Base-by-base conservation (phyloP, 2,797 vertebrate genomes). In the Channa striata region DNA sequence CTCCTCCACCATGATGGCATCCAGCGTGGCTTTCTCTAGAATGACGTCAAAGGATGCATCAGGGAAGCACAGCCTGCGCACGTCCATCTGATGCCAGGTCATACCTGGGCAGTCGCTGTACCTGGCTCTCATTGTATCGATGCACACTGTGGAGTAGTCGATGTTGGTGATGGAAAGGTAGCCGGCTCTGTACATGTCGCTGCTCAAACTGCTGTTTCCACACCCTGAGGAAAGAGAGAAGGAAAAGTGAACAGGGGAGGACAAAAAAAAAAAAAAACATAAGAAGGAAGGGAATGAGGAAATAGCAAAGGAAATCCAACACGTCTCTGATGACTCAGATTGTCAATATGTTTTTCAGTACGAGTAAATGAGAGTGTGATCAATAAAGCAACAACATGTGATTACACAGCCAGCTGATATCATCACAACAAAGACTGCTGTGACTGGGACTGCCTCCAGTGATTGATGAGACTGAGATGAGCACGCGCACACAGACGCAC, bases 21-120 rank as follows among this genome's bases (percentile, higher is more conserved):
- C 97, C 47, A 98, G 86, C 0, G 94, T 97, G 58, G 96, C 97
- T 77, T 98, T 98, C 88, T 98, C 96, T 2, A 98, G 87, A 49
- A 98, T 92, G 17, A 96, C 93, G 2, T 97, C 95, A 0, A 97
- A 98, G 61, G 91, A 83, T 3, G 75, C 83, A 0, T 93, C 89
- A 0, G 93, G 78, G 77, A 98, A 97, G 59, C 86, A 43, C 72
- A 98, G 94, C 21, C 89, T 80, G 0, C 94, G 93, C 5, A 94
- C 83, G 3, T 97, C 97, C 97, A 98, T 98, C 78, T 96, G 92
- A 25, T 91, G 93, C 96, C 96, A 98, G 79, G 87, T 93, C 93
- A 98, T 94, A 20, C 80, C 84, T 0, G 90, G 86, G 52, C 94
- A 93, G 50, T 51, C 30, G 46, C 89, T 85, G 39, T 97, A 88